Evolutionary conservation across 2,797 vertebrate genomes (phyloP).

Genomic region (Xenentodon cancila): DNA sequence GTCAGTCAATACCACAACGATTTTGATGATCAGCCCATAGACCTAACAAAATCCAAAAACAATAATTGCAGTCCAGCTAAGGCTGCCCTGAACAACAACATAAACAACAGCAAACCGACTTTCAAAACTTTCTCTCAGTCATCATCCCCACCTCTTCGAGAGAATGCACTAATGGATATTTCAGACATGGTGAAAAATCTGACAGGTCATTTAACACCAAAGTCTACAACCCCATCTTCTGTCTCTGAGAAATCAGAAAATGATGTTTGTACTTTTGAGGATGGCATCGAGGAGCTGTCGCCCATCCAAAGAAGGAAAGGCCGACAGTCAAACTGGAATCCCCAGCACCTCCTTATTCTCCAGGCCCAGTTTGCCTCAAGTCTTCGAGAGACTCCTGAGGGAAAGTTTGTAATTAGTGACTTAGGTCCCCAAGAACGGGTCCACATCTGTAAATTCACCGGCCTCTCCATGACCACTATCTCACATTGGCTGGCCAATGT

Average conservation of each 20-base stretch:
- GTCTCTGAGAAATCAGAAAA: slow-evolving; percentile 95
- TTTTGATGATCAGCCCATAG: slow-evolving; percentile 95
- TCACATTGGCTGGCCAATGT: slow-evolving; percentile 99
- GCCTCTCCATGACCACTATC: slow-evolving; percentile 99
- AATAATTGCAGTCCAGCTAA: slow-evolving; percentile 59
- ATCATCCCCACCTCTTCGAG: slow-evolving; percentile 87
- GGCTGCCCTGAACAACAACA: slow-evolving; percentile 57
- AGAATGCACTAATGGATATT: slow-evolving; percentile 98
- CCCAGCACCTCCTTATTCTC: slow-evolving; percentile 96
- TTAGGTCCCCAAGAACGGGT: slow-evolving; percentile 96
- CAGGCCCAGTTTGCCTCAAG: slow-evolving; percentile 98
- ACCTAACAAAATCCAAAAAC: slow-evolving; percentile 96
- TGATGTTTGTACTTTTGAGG: slow-evolving; percentile 93
- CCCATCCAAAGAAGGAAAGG: slow-evolving; percentile 97
- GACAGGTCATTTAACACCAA: slow-evolving; percentile 95
- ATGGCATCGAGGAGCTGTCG: slow-evolving; percentile 93
- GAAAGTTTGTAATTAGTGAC: slow-evolving; percentile 95
- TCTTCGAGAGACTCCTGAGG: slow-evolving; percentile 93
- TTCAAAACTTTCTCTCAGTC: slow-evolving; percentile 83
- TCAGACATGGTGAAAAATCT: slow-evolving; percentile 99
- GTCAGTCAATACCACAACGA: slow-evolving; percentile 89
- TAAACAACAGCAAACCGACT: slow-evolving; percentile 69
- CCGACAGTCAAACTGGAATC: slow-evolving; percentile 98
- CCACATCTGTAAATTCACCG: slow-evolving; percentile 99
- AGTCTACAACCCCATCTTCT: slow-evolving; percentile 95